Evolutionary conservation across 2,888 invertebrate genomes (phyloP).

Genomic region (Pasiphila rectangulata): DNA sequence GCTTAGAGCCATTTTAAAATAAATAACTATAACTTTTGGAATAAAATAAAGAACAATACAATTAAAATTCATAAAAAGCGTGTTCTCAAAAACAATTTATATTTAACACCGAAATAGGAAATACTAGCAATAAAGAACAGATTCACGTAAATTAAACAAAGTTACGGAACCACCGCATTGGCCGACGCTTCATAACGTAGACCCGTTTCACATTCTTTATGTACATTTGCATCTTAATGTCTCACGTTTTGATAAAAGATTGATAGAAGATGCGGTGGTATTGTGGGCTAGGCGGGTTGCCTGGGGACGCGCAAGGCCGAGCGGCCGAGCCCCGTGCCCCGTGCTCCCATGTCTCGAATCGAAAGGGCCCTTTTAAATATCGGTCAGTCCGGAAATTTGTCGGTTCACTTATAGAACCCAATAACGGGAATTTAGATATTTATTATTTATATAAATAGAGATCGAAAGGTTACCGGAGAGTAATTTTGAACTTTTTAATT

Average conservation of each 20-base stretch:
- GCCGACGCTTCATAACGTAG: constrained; percentile 21
- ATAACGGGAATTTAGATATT: no score
- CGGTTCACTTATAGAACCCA: neutral
- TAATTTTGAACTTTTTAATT: no score
- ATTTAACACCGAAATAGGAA: constrained; percentile 25
- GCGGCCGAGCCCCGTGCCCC: neutral
- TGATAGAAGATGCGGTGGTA: constrained; percentile 23
- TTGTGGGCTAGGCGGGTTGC: constrained; percentile 4
- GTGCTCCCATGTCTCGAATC: neutral
- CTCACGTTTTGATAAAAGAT: constrained; percentile 28
- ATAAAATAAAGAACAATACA: constrained; percentile 25
- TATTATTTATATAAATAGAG: neutral
- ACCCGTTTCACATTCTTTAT: constrained; percentile 31
- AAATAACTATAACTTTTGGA: constrained; percentile 19
- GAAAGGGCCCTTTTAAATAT: constrained; percentile 19
- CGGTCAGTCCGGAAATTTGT: constrained; percentile 7
- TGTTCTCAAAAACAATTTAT: constrained; percentile 26
- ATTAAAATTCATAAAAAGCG: constrained; percentile 25
- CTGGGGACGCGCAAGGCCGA: no score
- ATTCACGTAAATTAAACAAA: constrained; percentile 29
- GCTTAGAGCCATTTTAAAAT: constrained; percentile 19
- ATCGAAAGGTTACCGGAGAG: no score
- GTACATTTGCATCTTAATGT: constrained; percentile 33
- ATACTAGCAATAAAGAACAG: constrained; percentile 23
- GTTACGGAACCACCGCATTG: constrained; percentile 23